A percentile compares a stretch with the other conserved stretches of the same genome.
Conservation (phyloP, 2,888 invertebrate species). For the Oxystoma pomonae region DNA sequence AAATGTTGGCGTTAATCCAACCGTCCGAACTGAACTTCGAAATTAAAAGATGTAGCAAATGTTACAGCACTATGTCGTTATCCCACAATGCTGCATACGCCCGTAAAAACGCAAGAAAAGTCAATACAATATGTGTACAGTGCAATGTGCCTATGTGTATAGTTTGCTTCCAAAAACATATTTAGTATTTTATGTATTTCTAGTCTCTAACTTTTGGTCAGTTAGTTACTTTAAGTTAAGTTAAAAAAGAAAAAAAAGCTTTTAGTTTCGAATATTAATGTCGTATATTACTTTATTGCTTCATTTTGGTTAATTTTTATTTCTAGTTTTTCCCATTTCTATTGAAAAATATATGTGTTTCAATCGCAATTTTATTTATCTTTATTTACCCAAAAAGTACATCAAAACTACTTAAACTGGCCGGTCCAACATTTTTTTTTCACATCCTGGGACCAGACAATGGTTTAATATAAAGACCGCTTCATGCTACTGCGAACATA, state of each 20-base stretch:
- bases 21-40: not conserved
- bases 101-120: conserved; percentile 15
- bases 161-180: conserved; percentile 13
- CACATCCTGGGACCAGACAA: not conserved
- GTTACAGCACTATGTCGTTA: conserved; percentile 12
- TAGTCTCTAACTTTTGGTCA: no score
- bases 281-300: not conserved
- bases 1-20: not conserved
- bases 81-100: conserved; percentile 11
- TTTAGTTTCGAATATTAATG: not conserved
- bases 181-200: no score
- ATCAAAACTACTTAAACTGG: not conserved
- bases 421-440: conserved; percentile 1
- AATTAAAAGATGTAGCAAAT: not conserved
- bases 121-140: conserved; percentile 11
- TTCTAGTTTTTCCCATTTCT: no score
- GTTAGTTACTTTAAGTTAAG: conserved; percentile 3
- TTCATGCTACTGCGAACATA: no score
- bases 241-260: not conserved
- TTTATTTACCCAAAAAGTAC: not conserved
- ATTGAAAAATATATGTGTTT: not conserved
- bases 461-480: no score
- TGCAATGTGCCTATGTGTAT: conserved; percentile 11
- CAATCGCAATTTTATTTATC: not conserved
- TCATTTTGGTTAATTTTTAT: not conserved